Conservation (phyloP, 2,888 invertebrate genomes). For the Holacanthella duospinosa region DNA sequence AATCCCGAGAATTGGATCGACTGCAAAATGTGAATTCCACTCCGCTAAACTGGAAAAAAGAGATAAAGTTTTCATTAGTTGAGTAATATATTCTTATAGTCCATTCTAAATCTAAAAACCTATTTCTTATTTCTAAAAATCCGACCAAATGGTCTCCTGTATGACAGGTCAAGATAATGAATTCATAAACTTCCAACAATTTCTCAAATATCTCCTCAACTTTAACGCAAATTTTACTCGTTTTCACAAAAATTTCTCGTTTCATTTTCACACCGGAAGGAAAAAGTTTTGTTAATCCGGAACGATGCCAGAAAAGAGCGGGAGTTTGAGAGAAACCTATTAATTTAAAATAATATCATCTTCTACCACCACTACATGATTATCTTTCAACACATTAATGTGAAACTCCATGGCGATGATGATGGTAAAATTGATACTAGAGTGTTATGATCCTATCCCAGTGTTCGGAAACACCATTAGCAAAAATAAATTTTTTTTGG, state of each 20-base stretch:
- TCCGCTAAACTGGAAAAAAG: conserved; percentile 53
- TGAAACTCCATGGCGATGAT: neutral
- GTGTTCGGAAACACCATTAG: too few relatives aligned
- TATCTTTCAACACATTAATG: neutral
- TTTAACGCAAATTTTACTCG: too few relatives aligned
- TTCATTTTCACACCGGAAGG: too few relatives aligned
- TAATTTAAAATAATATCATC: neutral
- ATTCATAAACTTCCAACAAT: too few relatives aligned
- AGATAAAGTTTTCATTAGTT: conserved; percentile 9
- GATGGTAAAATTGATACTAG: neutral
- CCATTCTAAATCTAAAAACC: too few relatives aligned
- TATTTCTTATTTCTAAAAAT: too few relatives aligned
- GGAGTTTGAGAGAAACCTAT: neutral
- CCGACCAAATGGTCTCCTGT: too few relatives aligned
- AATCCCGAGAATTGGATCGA: conserved; percentile 85
- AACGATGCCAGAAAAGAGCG: neutral
- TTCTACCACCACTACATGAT: neutral
- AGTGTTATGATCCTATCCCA: neutral
- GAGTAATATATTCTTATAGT: neutral
- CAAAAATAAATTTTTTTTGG: too few relatives aligned
- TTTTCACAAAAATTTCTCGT: too few relatives aligned
- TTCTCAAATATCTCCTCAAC: too few relatives aligned
- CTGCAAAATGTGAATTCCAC: conserved; percentile 71
- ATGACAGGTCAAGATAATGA: neutral
- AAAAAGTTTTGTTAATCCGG: neutral